Conservation (phyloP, 1,140 invertebrate species). For the Brachionus koreanus region DNA sequence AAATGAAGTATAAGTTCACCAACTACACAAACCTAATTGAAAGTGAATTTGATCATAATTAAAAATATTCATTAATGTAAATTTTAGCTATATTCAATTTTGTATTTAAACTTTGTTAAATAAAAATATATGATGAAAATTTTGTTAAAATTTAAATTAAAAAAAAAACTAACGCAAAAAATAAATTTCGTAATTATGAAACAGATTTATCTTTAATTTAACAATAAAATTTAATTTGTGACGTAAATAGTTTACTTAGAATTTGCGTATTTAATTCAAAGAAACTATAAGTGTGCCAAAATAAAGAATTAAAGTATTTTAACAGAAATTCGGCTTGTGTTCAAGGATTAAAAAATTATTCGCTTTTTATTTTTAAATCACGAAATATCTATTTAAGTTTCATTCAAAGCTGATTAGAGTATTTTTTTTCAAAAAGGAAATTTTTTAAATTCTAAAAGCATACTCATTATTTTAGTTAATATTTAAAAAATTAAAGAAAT, state of each 20-base stretch:
- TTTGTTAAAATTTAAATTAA: background rate
- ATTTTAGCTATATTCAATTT: background rate
- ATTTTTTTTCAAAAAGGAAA: too few species aligned
- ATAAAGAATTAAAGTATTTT: too few species aligned
- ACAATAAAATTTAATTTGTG: background rate
- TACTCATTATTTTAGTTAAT: background rate
- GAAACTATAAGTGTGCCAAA: too few species aligned
- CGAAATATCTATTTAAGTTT: background rate
- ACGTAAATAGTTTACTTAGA: background rate
- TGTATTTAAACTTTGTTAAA: background rate
- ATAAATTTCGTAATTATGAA: background rate
- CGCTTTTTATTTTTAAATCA: background rate
- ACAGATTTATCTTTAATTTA: background rate
- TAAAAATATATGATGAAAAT: background rate
- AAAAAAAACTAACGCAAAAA: background rate
- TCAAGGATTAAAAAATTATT: background rate
- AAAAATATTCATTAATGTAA: background rate
- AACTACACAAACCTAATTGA: conserved; percentile 20
- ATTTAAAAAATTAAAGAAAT: background rate
- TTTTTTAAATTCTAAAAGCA: background rate
- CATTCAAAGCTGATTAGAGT: background rate
- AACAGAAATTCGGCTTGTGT: too few species aligned
- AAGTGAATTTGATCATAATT: conserved; percentile 6
- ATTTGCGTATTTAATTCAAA: background rate
- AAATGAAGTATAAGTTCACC: conserved; percentile 13